phyloP scores from a whole-genome alignment of 2,113 vertebrate species.

The Manacus vitellinus region DNA sequence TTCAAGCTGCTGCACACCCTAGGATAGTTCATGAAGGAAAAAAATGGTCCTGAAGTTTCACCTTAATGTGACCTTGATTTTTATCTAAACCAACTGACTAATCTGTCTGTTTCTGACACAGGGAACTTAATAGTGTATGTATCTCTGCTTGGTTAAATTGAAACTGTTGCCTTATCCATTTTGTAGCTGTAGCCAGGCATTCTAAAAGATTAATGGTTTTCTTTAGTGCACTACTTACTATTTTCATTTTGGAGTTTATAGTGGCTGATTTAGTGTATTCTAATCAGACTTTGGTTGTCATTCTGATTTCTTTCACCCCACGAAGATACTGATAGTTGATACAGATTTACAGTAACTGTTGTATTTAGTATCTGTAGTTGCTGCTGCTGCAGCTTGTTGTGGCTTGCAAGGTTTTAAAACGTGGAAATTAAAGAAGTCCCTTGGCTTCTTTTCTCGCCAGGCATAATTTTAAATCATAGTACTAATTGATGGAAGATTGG shows the following conservation, averaged over 20 bases:
- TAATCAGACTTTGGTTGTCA: neutral
- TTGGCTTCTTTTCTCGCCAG: neutral
- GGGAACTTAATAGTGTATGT: neutral
- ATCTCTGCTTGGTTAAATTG: neutral
- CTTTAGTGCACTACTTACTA: neutral
- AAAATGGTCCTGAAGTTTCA: neutral
- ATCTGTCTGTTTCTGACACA: neutral
- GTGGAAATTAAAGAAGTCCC: neutral
- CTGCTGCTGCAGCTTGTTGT: rapidly evolving
- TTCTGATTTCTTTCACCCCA: neutral
- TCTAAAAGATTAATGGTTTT: neutral
- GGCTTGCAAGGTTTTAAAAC: neutral
- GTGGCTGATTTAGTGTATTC: neutral
- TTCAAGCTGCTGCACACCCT: neutral
- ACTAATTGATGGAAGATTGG: neutral
- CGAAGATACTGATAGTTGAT: neutral
- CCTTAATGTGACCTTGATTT: neutral
- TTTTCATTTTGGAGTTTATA: neutral
- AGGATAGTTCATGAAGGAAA: neutral
- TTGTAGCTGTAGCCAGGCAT: neutral
- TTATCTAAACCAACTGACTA: neutral
- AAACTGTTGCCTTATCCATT: neutral
- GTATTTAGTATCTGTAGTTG: neutral
- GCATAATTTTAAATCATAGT: neutral
- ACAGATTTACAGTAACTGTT: neutral